Conservation (phyloP, 1,140 invertebrate genomes). For the Drosophila quadrilineata region DNA sequence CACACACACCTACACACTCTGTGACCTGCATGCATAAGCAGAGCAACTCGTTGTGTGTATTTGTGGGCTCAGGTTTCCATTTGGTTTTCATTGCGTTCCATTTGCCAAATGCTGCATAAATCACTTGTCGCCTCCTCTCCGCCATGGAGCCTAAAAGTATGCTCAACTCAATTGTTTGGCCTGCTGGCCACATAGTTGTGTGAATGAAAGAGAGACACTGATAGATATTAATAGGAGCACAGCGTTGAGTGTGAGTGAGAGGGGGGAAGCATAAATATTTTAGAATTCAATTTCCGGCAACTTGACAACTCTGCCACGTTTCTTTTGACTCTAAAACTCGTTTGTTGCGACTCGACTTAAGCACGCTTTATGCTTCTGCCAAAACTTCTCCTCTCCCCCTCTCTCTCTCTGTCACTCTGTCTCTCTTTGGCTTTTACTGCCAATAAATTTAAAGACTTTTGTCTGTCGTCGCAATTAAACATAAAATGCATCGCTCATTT, state of each 20-base stretch:
- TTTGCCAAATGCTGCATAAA: constrained; percentile 67
- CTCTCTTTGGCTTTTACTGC: too few species aligned
- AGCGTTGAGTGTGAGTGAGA: not conserved
- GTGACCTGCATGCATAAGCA: constrained; percentile 68
- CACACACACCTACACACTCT: not conserved
- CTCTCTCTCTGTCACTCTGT: too few species aligned
- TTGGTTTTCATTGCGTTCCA: constrained; percentile 64
- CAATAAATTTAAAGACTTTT: constrained; percentile 59
- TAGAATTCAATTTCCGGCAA: constrained; percentile 72
- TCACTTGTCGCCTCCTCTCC: constrained; percentile 36
- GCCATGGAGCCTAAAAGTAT: constrained; percentile 39
- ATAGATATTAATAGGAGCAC: not conserved
- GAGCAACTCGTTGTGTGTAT: constrained; percentile 54
- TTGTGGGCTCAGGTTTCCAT: not conserved
- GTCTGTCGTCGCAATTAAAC: constrained; percentile 63
- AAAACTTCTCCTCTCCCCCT: constrained; percentile 1
- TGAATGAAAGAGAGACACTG: too few species aligned
- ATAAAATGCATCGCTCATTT: constrained; percentile 66
- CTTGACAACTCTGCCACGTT: constrained; percentile 38
- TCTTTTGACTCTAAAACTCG: constrained; percentile 39
- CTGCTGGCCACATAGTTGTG: constrained; percentile 3
- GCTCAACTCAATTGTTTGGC: constrained; percentile 36
- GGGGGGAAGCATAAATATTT: constrained; percentile 56
- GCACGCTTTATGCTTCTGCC: too few species aligned
- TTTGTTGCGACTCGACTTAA: too few species aligned